Conservation (phyloP, 1,140 invertebrate species). For the Drosophila azteca region DNA sequence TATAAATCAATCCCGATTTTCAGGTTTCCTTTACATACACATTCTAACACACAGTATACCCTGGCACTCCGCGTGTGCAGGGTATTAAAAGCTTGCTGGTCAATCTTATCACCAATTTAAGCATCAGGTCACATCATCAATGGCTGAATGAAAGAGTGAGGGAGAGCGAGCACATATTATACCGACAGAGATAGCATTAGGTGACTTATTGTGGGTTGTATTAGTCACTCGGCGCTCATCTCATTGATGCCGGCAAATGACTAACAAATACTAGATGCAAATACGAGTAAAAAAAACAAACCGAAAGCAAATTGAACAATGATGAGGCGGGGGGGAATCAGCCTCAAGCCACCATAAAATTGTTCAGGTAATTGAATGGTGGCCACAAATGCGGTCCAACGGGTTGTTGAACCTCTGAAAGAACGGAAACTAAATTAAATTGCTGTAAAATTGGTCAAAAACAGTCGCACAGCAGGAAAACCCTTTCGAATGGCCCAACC, state of each 20-base stretch:
- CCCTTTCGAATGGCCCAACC: constrained; percentile 28
- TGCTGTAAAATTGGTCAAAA: constrained; percentile 46
- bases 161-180: constrained; percentile 1
- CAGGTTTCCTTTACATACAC: too few relatives aligned
- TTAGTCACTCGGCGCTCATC: constrained; percentile 50
- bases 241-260: constrained; percentile 40
- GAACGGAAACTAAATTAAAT: constrained; percentile 58
- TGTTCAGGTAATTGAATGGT: constrained; percentile 29
- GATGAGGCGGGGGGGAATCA: constrained; percentile 2
- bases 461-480: constrained; percentile 20
- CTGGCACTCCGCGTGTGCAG: background rate
- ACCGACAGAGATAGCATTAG: background rate
- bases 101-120: constrained; percentile 29
- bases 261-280: constrained; percentile 35
- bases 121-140: constrained; percentile 24
- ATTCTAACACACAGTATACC: background rate
- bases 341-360: constrained; percentile 35
- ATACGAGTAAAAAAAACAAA: background rate
- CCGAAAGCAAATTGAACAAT: constrained; percentile 29
- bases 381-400: constrained; percentile 20
- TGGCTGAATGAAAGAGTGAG: constrained; percentile 1
- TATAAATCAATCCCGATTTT: too few relatives aligned
- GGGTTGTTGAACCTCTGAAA: constrained; percentile 44
- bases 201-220: constrained; percentile 19
- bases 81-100: constrained; percentile 14